Evolutionary conservation across 2,797 vertebrate genomes (phyloP).

Genomic region (Pseudotriccus pelzelni): DNA sequence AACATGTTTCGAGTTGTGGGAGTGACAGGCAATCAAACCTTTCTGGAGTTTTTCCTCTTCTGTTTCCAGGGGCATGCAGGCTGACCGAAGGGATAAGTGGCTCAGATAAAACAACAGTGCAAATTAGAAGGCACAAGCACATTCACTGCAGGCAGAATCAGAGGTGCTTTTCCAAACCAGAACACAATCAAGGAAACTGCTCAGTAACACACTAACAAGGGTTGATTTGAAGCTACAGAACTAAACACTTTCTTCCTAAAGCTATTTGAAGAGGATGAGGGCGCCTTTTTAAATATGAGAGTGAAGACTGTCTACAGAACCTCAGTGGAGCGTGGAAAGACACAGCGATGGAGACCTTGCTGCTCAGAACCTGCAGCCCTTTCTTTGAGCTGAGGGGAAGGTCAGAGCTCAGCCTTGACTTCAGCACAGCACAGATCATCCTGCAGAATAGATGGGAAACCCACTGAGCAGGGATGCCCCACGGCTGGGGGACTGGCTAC

Average conservation of each 20-base stretch:
- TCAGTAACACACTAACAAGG: neutral
- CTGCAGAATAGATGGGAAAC: neutral
- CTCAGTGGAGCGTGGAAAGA: neutral
- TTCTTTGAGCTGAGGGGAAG: neutral
- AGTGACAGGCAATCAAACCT: neutral
- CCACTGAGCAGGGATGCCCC: neutral
- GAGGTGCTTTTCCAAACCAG: neutral
- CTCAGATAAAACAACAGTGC: neutral
- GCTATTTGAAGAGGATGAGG: neutral
- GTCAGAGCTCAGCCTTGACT: neutral
- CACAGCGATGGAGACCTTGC: neutral
- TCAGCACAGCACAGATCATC: neutral
- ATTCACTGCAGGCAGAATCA: neutral
- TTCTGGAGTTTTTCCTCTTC: neutral
- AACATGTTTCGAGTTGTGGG: fast-evolving
- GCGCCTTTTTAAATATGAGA: neutral
- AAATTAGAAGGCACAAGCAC: neutral
- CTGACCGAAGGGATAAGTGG: neutral
- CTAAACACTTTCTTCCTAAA: neutral
- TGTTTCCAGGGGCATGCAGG: neutral
- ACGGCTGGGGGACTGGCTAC: fast-evolving
- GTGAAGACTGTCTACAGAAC: neutral
- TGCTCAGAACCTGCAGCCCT: neutral
- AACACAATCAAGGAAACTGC: neutral
- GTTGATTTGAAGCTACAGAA: neutral